Conservation (phyloP, 2,113 vertebrate genomes). For the Channa argus region DNA sequence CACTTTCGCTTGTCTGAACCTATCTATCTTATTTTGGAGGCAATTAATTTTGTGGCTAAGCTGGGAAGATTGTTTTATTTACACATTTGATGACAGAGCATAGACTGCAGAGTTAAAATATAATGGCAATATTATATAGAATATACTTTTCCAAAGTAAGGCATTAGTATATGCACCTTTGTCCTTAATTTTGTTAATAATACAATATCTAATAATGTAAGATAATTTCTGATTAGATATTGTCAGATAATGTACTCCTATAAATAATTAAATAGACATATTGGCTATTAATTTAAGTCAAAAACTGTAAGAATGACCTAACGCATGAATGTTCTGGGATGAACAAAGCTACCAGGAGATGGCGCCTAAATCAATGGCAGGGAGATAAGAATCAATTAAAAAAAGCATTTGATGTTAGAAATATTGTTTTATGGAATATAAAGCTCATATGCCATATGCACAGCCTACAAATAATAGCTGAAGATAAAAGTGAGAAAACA, state of each 20-base stretch:
- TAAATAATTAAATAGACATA: background rate
- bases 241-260: background rate
- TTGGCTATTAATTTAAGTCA: constrained; percentile 8
- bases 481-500: background rate
- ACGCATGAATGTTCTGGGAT: background rate
- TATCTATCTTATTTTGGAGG: constrained; percentile 43
- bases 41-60: constrained; percentile 40
- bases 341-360: constrained; percentile 60
- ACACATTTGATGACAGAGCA: constrained; percentile 21
- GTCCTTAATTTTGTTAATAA: background rate
- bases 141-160: constrained; percentile 5
- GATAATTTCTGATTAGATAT: background rate
- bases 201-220: background rate
- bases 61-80: constrained; percentile 54
- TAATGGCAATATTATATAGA: constrained; percentile 4
- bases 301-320: background rate
- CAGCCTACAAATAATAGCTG: background rate
- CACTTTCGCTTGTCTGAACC: constrained; percentile 44
- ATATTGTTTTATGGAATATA: background rate
- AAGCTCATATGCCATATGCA: background rate
- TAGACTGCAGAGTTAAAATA: background rate
- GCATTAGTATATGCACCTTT: background rate
- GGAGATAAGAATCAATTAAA: background rate
- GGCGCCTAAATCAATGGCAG: constrained; percentile 58
- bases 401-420: background rate